Evolutionary conservation across 2,888 invertebrate species (phyloP).

Genomic region (Mythimna loreyi): DNA sequence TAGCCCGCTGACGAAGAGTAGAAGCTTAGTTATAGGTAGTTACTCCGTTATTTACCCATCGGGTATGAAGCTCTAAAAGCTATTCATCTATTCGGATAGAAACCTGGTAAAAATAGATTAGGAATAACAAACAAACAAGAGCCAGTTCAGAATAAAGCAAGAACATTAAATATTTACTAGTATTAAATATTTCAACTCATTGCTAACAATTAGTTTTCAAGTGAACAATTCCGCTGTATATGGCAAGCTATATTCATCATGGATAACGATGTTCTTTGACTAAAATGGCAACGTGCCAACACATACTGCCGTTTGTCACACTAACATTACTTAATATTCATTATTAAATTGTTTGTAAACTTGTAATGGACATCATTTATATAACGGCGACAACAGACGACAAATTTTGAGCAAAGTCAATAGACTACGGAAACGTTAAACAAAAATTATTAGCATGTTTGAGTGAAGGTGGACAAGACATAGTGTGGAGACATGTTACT

Average conservation of each 20-base stretch:
- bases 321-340: constrained; percentile 21
- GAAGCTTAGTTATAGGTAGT: too few relatives aligned
- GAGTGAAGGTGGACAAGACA: constrained; percentile 58
- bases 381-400: constrained; percentile 5
- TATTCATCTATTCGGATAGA: background rate
- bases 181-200: constrained; percentile 26
- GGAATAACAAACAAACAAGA: background rate
- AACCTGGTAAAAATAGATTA: background rate
- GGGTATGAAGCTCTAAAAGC: too few relatives aligned
- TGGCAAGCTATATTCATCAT: constrained; percentile 27
- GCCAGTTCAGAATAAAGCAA: background rate
- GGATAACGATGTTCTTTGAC: constrained; percentile 37
- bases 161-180: constrained; percentile 16
- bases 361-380: constrained; percentile 27
- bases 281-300: constrained; percentile 52
- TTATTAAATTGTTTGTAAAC: constrained; percentile 17
- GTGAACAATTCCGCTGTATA: constrained; percentile 48
- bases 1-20: too few relatives aligned
- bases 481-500: constrained; percentile 27
- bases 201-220: constrained; percentile 47
- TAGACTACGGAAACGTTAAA: constrained; percentile 43
- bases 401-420: constrained; percentile 21
- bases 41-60: too few relatives aligned
- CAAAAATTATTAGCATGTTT: constrained; percentile 41
- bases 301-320: constrained; percentile 28